Percentiles rank a stretch among this genome's conserved stretches.
Evolutionary conservation across 2,113 vertebrate species (phyloP).

Genomic region (Mellivora capensis): DNA sequence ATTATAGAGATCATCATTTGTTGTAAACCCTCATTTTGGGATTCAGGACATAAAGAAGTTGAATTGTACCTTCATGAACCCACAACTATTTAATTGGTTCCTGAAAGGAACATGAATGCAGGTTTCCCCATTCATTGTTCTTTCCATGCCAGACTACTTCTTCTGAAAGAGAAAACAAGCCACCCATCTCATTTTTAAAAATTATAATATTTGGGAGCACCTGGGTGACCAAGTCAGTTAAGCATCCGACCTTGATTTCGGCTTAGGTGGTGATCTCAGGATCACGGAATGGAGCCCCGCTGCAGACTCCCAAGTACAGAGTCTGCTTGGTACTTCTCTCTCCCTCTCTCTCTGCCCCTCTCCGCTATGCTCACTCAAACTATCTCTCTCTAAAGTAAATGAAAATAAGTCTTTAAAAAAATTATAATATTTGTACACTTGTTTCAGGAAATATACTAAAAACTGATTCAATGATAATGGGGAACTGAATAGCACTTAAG

Average conservation of each 20-base stretch:
- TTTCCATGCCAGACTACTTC: neutral
- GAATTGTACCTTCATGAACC: neutral
- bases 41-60: neutral
- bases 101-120: neutral
- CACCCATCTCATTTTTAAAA: neutral
- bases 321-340: neutral
- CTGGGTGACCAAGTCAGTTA: neutral
- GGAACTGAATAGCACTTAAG: constrained; percentile 28
- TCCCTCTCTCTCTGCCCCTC: neutral
- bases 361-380: neutral
- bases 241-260: neutral
- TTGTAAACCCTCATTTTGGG: constrained; percentile 10
- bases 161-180: neutral
- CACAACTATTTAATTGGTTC: neutral
- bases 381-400: neutral
- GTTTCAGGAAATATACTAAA: neutral
- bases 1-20: neutral
- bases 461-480: neutral
- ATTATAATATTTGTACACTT: neutral
- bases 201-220: neutral
- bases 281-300: neutral
- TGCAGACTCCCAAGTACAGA: neutral
- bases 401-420: neutral
- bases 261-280: neutral
- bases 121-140: neutral